A percentile compares a stretch with the other conserved stretches of the same genome.
Evolutionary conservation across 2,888 invertebrate species (phyloP).

Genomic region (Melanostoma mellinum): DNA sequence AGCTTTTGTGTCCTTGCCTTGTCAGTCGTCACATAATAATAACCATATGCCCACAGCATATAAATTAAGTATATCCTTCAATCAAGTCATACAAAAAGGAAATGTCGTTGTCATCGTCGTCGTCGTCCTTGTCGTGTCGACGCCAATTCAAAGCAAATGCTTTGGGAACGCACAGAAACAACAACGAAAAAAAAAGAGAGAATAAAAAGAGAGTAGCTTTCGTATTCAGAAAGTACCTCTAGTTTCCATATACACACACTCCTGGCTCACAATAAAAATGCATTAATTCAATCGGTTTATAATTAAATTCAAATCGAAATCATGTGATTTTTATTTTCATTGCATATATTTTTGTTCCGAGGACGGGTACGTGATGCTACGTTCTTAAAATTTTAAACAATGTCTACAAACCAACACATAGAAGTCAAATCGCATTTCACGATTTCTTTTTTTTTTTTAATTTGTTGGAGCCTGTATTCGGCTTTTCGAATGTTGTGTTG

Average conservation of each 20-base stretch:
- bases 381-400: slow-evolving; percentile 56
- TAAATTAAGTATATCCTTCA: slow-evolving; percentile 69
- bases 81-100: slow-evolving; percentile 62
- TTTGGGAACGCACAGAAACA: slow-evolving; percentile 2
- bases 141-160: slow-evolving; percentile 3
- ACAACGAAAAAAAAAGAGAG: background rate
- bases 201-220: slow-evolving; percentile 35
- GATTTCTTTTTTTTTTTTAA: background rate
- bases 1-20: slow-evolving; percentile 20
- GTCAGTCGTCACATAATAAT: slow-evolving; percentile 47
- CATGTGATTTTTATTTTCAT: slow-evolving; percentile 75
- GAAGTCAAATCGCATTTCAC: background rate
- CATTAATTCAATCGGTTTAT: slow-evolving; percentile 76
- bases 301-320: slow-evolving; percentile 76
- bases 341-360: slow-evolving; percentile 54
- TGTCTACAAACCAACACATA: slow-evolving; percentile 12
- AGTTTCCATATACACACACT: slow-evolving; percentile 27
- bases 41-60: slow-evolving; percentile 67
- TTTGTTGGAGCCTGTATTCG: background rate
- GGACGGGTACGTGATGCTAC: slow-evolving; percentile 72
- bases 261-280: slow-evolving; percentile 50
- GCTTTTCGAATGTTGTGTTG: slow-evolving; percentile 2
- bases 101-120: slow-evolving; percentile 16
- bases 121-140: slow-evolving; percentile 5
- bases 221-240: slow-evolving; percentile 56